Conservation (phyloP, 2,113 vertebrate genomes). For the Eublepharis macularius region DNA sequence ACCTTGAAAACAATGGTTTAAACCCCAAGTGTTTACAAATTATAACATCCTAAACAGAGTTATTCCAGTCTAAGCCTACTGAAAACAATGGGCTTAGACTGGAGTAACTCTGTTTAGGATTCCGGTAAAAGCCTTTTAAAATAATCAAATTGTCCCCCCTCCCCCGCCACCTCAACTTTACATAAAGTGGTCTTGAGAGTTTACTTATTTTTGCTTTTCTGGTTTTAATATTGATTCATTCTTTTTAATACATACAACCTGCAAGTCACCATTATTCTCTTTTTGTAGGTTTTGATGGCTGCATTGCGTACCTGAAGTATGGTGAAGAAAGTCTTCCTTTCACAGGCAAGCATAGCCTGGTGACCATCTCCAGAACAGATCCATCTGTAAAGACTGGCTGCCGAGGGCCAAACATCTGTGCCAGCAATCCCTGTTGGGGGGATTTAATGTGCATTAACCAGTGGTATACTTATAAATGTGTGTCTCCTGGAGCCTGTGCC, state of each 20-base stretch:
- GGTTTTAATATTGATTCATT: background rate
- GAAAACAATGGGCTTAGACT: no score
- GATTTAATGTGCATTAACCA: conserved; percentile 93
- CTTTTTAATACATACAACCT: background rate
- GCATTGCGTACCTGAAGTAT: conserved; percentile 88
- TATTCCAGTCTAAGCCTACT: no score
- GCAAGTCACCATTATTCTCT: background rate
- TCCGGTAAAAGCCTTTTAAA: no score
- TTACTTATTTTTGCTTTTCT: background rate
- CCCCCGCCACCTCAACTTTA: no score
- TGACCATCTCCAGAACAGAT: conserved; percentile 83
- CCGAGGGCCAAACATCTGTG: conserved; percentile 91
- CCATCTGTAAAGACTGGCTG: conserved; percentile 90
- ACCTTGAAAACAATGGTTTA: background rate
- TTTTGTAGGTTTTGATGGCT: conserved; percentile 89
- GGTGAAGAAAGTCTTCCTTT: conserved; percentile 90
- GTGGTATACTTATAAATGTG: conserved; percentile 92
- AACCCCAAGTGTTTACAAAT: background rate
- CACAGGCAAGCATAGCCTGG: conserved; percentile 83
- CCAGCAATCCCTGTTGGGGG: conserved; percentile 90
- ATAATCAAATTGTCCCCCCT: no score
- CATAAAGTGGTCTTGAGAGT: background rate
- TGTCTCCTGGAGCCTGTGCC: conserved; percentile 88
- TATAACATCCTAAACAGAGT: no score
- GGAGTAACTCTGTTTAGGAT: no score